Evolutionary conservation across 1,140 invertebrate genomes (phyloP).

Genomic region (Macrostomum lignano): DNA sequence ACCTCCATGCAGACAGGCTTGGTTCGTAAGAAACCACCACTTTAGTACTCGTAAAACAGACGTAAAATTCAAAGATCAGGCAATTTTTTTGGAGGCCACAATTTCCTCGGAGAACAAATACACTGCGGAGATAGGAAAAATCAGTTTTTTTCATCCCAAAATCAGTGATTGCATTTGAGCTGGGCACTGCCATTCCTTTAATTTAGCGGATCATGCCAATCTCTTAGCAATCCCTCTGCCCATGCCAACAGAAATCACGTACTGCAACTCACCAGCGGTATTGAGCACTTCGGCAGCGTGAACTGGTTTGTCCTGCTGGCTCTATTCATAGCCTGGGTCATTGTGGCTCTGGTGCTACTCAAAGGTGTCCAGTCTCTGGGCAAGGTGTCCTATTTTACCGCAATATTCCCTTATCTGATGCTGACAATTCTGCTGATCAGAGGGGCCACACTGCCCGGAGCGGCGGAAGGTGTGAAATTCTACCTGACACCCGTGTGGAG

Average conservation of each 20-base stretch:
- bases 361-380: conserved; percentile 70
- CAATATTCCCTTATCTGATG: conserved; percentile 49
- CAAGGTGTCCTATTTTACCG: conserved; percentile 48
- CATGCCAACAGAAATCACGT: conserved; percentile 25
- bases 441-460: conserved; percentile 45
- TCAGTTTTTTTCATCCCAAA: too few species aligned
- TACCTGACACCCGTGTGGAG: conserved; percentile 4
- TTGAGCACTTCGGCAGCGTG: conserved; percentile 55
- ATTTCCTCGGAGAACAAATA: too few species aligned
- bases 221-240: conserved; percentile 65
- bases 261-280: conserved; percentile 31
- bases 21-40: too few species aligned
- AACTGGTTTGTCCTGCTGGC: conserved; percentile 58
- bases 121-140: too few species aligned
- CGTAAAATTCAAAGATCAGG: too few species aligned
- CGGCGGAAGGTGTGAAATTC: conserved; percentile 42
- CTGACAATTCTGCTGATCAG: conserved; percentile 44
- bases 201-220: too few species aligned
- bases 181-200: too few species aligned
- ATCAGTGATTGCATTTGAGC: too few species aligned
- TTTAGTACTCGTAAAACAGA: too few species aligned
- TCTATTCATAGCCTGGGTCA: conserved; percentile 54
- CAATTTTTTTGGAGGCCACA: too few species aligned
- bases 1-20: too few species aligned
- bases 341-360: conserved; percentile 80